phyloP scores from a whole-genome alignment of 2,888 invertebrate genomes.

The Drosophila borborema region DNA sequence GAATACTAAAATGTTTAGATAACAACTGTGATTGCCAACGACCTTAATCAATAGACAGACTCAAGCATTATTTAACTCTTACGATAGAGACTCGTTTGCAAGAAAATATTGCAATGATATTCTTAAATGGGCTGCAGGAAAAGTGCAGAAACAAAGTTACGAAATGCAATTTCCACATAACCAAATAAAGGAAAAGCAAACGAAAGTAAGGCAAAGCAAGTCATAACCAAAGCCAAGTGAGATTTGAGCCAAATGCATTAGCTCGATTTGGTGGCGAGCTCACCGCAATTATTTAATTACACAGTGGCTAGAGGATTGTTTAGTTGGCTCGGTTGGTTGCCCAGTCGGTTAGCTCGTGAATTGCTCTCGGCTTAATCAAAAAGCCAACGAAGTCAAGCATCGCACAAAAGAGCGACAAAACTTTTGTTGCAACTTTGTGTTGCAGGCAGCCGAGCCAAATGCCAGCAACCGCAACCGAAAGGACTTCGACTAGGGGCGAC shows the following conservation, averaged over 20 bases:
- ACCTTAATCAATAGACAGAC: conserved; percentile 12
- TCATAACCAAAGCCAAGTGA: conserved; percentile 53
- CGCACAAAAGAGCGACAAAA: conserved; percentile 60
- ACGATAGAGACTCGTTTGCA: conserved; percentile 18
- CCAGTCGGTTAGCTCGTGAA: not conserved
- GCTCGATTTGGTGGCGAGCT: conserved; percentile 69
- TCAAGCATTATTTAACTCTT: conserved; percentile 32
- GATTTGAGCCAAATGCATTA: conserved; percentile 69
- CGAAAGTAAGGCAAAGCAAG: conserved; percentile 42
- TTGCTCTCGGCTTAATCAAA: conserved; percentile 67
- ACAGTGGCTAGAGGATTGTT: conserved; percentile 37
- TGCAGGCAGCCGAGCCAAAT: conserved; percentile 64
- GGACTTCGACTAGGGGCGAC: conserved; percentile 27
- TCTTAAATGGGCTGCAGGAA: conserved; percentile 50
- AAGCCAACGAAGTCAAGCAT: conserved; percentile 55
- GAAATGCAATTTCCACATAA: conserved; percentile 66
- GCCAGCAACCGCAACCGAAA: conserved; percentile 40
- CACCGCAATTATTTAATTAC: conserved; percentile 78
- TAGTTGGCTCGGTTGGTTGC: conserved; percentile 4
- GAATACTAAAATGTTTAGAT: not conserved
- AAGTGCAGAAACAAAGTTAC: conserved; percentile 57
- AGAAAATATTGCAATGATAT: conserved; percentile 13
- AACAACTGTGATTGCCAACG: not conserved
- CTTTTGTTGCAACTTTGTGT: conserved; percentile 70
- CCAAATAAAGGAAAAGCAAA: conserved; percentile 56